These are phyloP conservation scores for Acipenser oxyrinchus DNA, from an alignment of 2,797 vertebrate genomes.

Conservation along the genomic window DNA sequence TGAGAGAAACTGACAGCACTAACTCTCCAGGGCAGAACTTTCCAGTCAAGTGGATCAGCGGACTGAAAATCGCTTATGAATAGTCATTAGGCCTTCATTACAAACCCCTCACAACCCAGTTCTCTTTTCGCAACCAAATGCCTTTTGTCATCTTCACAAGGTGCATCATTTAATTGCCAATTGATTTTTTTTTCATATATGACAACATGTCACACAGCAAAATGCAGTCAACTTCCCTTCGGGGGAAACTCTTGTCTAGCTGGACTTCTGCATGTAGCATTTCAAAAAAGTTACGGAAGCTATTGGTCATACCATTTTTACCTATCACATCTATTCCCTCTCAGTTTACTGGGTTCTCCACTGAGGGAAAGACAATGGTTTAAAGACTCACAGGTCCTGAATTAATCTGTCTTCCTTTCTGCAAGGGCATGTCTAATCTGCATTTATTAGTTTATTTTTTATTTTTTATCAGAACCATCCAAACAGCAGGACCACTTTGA, in stretches of 20 bases:
- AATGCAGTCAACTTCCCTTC: conserved; percentile 80
- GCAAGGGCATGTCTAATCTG: too few relatives aligned
- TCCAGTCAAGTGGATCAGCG: conserved; percentile 97
- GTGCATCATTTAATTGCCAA: conserved; percentile 99
- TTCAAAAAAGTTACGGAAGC: neutral
- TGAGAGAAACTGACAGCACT: conserved; percentile 97
- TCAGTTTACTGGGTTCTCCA: too few relatives aligned
- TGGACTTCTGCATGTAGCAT: conserved; percentile 52
- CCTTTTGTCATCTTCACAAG: conserved; percentile 98
- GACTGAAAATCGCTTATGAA: conserved; percentile 98
- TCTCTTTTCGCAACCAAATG: conserved; percentile 88
- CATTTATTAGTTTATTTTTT: too few relatives aligned
- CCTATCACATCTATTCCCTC: too few relatives aligned
- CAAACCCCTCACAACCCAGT: conserved; percentile 87
- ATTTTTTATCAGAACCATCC: too few relatives aligned
- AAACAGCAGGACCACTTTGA: too few relatives aligned
- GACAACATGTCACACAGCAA: conserved; percentile 96
- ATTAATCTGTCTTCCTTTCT: too few relatives aligned
- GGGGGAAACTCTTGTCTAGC: conserved; percentile 72
- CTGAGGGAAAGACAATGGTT: too few relatives aligned
- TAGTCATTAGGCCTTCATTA: conserved; percentile 99
- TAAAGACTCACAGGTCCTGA: too few relatives aligned
- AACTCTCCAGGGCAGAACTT: conserved; percentile 97
- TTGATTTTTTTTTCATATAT: conserved; percentile 91
- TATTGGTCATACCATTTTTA: too few relatives aligned